These are phyloP conservation scores for Zoanthus sociatus DNA, from an alignment of 92 coral and sea anemone genomes.

Conservation along the genomic window DNA sequence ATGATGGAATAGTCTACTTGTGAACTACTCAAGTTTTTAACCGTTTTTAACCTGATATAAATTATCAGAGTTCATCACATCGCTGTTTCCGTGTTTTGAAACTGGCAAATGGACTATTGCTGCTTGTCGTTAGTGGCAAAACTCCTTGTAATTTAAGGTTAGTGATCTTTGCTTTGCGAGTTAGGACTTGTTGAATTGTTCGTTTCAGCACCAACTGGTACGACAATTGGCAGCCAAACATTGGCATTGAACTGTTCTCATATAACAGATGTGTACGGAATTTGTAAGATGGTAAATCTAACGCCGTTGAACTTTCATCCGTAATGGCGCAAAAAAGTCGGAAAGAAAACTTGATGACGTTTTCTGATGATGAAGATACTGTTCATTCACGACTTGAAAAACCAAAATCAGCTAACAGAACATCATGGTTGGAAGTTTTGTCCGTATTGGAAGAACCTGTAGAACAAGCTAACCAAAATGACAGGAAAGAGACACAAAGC, in stretches of 20 bases:
- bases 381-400: conserved; percentile 17
- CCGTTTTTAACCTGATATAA: neutral
- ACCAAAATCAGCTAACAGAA: conserved; percentile 26
- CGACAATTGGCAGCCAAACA: neutral
- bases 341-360: conserved; percentile 70
- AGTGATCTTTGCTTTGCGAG: neutral
- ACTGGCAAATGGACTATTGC: neutral
- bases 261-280: neutral
- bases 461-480: neutral
- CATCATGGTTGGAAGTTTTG: conserved; percentile 78
- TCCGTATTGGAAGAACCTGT: conserved; percentile 52
- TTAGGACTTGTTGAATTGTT: neutral
- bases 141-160: neutral
- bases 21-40: neutral
- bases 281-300: neutral
- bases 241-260: neutral
- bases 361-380: conserved; percentile 78
- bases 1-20: neutral
- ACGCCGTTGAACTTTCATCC: neutral
- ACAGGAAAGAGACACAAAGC: neutral
- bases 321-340: conserved; percentile 50
- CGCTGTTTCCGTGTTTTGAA: neutral
- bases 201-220: conserved; percentile 37
- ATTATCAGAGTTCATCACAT: neutral
- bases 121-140: neutral